Evolutionary conservation across 2,888 invertebrate species (phyloP), one percentile per base, ranked within the genome.

Genomic region (Asteroscopus sphinx): DNA sequence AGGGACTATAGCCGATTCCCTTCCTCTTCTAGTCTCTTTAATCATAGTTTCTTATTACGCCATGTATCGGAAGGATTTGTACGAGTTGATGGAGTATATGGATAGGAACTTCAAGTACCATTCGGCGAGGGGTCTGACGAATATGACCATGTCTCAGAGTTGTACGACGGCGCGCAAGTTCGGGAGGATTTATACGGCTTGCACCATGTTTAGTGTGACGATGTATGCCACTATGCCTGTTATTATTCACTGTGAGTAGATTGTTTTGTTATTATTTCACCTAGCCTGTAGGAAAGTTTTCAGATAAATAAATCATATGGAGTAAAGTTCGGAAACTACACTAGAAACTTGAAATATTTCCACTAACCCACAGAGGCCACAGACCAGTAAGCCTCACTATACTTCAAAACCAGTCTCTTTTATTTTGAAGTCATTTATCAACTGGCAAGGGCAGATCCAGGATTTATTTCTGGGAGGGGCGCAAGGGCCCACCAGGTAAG

Each of bases 51-150:
- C 81, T 0, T 94, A 94, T 49, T 89, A 90, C 51, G 85, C 86
- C 0, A 21, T 86, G 0, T 73, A 88, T 33, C 85, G 87, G 25
- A 49, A 78, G 0, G 83, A 91, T 2, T 68, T 93, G 32, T 88
- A 91, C 30, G 81, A 82, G 0, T 57, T 94, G 8, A 48, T 84
- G 0, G 73, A 77, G 1, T 92, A 75, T 59, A 89, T 93, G 85
- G 86, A 88, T 40, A 54, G 53, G 3, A 86, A 91, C 42, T 94
- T 93, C 62, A 87, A 84, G 68, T 87, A 85, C 51, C 84, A 82
- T 49, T 94, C 94, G 0, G 92, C 91, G 1, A 73, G 82, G 28
- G 94, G 94, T 0, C 64, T 93, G 30, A 91, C 91, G 0, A 91
- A 91, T 42, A 91, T 92, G 90, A 92, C 89, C 0, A 93, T 93